Evolutionary conservation across 2,888 invertebrate species (phyloP), one percentile per base, ranked within the genome.

Genomic region (Bombylius major): DNA sequence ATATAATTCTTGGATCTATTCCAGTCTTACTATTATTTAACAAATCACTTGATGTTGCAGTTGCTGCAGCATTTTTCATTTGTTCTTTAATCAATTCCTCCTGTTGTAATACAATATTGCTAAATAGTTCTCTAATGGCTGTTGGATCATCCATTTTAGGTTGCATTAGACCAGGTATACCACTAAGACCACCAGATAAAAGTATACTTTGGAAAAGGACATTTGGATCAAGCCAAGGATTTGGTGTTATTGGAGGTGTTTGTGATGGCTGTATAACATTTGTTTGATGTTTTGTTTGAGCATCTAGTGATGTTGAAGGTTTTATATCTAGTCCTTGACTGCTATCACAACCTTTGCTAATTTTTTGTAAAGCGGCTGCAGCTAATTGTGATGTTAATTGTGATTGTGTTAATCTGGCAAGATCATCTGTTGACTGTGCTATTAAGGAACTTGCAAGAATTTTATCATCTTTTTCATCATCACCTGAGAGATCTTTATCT

Each of bases 401-500:
- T 50, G 57, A 53, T 56, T 75, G 75, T 31, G 80, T 76, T 62
- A 81, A 76, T 63, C 80, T 71, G 56, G 82, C 68, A 65, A 82
- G 76, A 69, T 83, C 80, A 65, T 82, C 79, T 11, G 45, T 47
- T 36, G 52, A 54, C 32, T 50, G 48, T 44, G 46, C 66, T 63
- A 52, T 55, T 58, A 57, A 64, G 45, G 61, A 59, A 56, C 62
- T 59, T 12, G 59, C 55, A 31, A 60, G 50, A 32, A 60, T 34
- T 65, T 80, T 80, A 54, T 81, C 80, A 64, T 80, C 81, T 64
- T 78, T 79, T 72, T 79, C 77, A 51, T 75, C 75, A 70, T 80
- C 78, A 33, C 71, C 74, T 4, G 72, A 72, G 51, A 70, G 61
- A 50, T 74, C 77, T 61, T 78, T 78, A 54, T 78, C 78, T 58